These are phyloP conservation scores for Matsumurasca onukii DNA, from an alignment of 1,140 invertebrate species.

Conservation along the genomic window DNA sequence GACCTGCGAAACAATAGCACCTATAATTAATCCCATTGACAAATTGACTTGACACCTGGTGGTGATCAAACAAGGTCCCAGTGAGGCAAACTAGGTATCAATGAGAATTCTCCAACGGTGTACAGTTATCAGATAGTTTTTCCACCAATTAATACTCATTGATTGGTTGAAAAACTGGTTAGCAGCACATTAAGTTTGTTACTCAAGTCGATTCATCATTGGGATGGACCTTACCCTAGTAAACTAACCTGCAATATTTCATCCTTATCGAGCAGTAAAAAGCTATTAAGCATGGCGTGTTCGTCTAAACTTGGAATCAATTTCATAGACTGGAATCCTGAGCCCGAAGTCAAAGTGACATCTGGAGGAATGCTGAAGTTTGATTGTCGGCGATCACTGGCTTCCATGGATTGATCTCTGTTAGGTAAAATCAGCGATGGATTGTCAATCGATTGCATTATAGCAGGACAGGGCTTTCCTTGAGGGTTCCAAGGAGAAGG, in stretches of 20 bases:
- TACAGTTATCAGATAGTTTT: background rate
- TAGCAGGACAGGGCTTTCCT: conserved; percentile 35
- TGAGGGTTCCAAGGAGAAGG: background rate
- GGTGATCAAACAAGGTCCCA: background rate
- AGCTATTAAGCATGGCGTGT: conserved; percentile 44
- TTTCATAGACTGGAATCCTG: conserved; percentile 43
- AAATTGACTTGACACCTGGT: too few species aligned
- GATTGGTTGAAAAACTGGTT: background rate
- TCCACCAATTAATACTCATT: background rate
- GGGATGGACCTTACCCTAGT: background rate
- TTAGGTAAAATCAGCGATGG: conserved; percentile 28
- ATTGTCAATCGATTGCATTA: conserved; percentile 43
- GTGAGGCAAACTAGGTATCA: background rate
- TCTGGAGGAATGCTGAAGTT: conserved; percentile 37
- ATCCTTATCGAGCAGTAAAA: conserved; percentile 57
- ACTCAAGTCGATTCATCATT: background rate
- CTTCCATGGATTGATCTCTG: background rate
- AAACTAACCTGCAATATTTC: conserved; percentile 49
- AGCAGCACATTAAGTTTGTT: background rate
- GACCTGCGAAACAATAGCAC: too few species aligned
- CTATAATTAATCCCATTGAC: too few species aligned
- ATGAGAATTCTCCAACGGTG: background rate
- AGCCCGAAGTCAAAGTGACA: conserved; percentile 42
- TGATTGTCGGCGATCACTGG: conserved; percentile 16
- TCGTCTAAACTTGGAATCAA: conserved; percentile 37